These are phyloP conservation scores for Erythrocebus patas DNA, from an alignment of 2,113 vertebrate species.

Conservation along the genomic window DNA sequence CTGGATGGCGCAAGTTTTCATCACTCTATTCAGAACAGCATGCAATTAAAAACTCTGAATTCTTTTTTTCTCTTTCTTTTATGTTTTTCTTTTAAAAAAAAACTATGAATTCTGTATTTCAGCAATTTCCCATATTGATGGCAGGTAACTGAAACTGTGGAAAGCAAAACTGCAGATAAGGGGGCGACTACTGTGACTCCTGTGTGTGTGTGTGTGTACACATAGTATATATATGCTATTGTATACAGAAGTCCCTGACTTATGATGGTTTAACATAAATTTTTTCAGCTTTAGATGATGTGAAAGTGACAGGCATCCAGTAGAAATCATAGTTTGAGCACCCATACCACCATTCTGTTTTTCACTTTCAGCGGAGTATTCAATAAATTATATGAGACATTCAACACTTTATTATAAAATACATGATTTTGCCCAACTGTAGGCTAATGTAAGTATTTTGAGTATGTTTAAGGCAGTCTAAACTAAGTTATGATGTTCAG, in stretches of 20 bases:
- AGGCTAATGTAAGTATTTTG: not conserved
- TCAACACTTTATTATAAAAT: not conserved
- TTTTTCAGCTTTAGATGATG: not conserved
- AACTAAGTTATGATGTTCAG: not conserved
- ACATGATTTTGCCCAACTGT: not conserved
- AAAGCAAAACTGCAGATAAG: not conserved
- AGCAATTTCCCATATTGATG: not conserved
- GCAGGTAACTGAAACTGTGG: not conserved
- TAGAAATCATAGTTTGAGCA: not conserved
- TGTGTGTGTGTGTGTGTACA: not conserved
- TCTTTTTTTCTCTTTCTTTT: no score
- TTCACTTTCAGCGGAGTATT: not conserved
- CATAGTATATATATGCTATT: not conserved
- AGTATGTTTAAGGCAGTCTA: not conserved
- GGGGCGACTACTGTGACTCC: not conserved
- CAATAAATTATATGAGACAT: not conserved
- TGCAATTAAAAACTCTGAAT: not conserved
- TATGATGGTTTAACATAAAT: not conserved
- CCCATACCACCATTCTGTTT: not conserved
- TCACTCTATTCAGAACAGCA: not conserved
- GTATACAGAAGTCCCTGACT: not conserved
- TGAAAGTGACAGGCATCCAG: not conserved
- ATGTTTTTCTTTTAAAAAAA: not conserved
- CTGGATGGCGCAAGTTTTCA: not conserved
- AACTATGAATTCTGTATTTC: not conserved